Base-by-base conservation (phyloP, 92 coral and sea anemone species). In the Zoanthus gigantus region DNA sequence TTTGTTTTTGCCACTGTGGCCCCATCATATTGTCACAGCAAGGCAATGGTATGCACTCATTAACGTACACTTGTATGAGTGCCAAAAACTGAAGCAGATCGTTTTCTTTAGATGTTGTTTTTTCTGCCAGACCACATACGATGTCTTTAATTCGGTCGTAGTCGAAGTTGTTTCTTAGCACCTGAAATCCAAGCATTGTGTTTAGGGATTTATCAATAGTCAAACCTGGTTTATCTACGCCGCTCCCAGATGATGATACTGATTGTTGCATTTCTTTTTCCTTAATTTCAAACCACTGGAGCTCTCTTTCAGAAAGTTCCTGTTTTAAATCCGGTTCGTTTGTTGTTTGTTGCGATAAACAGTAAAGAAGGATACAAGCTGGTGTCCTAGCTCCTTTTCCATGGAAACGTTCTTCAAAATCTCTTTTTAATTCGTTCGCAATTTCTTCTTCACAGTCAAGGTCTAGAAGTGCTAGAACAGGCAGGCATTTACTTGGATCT, bases 111-210 rank as follows among this genome's bases (percentile, higher is more conserved):
- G 42, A 13, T 44, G 85, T 63, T 0, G 85, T 18, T 7, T 80
- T 80, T 28, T 80, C 74, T 44, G 71, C 85, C 3, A 80, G 85
- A 80, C 75, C 85, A 47, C 85, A 80, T 7, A 80, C 85, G 13
- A 80, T 80, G 11, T 23, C 84, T 44, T 30, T 79, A 30, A 79
- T 79, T 18, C 84, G 84, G 4, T 45, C 74, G 37, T 79, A 79
- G 56, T 79, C 42, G 45, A 79, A 79, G 31, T 79, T 79, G 37
- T 65, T 83, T 50, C 87, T 83, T n/a, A 83, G 69, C 37, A 83
- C 87, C 78, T 83, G 87, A 71, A 83, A 83, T 48, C 87, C 87
- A 17, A 83, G 87, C 87, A 83, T 83, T 29, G 87, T 83, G 42
- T 83, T 71, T 30, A 83, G 50, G 16, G 87, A 83, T 31, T 52